Base-by-base conservation (phyloP, 53 echinoderm and acorn worm species). In the Echinometra lucunter region DNA sequence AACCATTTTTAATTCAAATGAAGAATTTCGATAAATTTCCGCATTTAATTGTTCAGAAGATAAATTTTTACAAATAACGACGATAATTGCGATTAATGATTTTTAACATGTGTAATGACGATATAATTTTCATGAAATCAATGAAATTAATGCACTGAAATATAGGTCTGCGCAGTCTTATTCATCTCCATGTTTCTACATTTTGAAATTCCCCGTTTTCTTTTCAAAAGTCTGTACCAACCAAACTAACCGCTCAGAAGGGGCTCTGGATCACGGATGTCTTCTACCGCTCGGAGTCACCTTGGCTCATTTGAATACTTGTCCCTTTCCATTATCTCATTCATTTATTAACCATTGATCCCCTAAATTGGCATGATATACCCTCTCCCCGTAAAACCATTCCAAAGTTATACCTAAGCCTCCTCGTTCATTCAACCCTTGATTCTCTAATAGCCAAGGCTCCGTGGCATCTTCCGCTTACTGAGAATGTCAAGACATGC, bases 291-390 rank as follows among this genome's bases (percentile, higher is more conserved):
- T 55, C 49, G 30, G 8, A 28, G 56, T 28, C 55, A 88, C 88
- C 88, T 49, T 27, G 25, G 78, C 56, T 32, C 55, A 88, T 88
- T 56, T 88, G 88, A 88, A 55, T 88, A 88, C 88, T 44, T 45
- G 92, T 92, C 92, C 16, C 45, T n/a, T 44, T 70, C 92, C 44
- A 92, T 92, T 47, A 92, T 70, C 72, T 44, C 92, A 25, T 45
- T 56, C 92, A 92, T 92, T 92, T 56, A 92, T 92, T 92, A 92
- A 30, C 27, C 92, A 70, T 60, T 92, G 70, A 92, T 92, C 70
- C 40, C 74, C 92, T 92, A 92, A 72, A 92, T 92, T 92, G 92
- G 92, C 34, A 70, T 92, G 92, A 92, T 92, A 90, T 88, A 92
- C 38, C 69, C 72, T 67, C 69, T 74, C 40, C 66, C 42, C 16